phyloP scores from a whole-genome alignment of 2,888 invertebrate genomes.

The Phengaris alcon region DNA sequence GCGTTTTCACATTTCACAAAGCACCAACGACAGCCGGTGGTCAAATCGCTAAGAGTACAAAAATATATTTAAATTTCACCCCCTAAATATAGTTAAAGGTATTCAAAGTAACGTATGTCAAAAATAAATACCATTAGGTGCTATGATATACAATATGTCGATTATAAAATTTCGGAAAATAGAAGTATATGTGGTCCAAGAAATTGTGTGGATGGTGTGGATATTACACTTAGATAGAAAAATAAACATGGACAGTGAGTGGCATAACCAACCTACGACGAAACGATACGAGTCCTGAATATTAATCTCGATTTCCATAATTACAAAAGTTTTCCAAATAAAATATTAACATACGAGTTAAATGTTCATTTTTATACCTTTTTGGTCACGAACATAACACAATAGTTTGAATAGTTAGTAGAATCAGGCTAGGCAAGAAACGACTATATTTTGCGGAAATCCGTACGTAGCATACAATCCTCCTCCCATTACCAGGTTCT shows the following conservation, averaged over 20 bases:
- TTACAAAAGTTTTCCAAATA: no score
- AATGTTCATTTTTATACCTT: no score
- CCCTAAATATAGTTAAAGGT: constrained; percentile 8
- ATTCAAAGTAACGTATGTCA: neutral
- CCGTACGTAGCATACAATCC: no score
- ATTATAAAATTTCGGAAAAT: constrained; percentile 36
- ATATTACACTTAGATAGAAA: constrained; percentile 39
- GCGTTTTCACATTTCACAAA: constrained; percentile 49
- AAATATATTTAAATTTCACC: constrained; percentile 46
- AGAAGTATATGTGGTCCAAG: constrained; percentile 38
- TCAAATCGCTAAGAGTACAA: constrained; percentile 57
- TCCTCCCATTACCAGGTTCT: no score
- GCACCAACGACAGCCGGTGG: constrained; percentile 74
- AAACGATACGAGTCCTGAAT: neutral
- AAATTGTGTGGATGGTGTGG: constrained; percentile 35
- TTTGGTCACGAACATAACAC: no score
- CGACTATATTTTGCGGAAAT: no score
- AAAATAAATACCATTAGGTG: constrained; percentile 9
- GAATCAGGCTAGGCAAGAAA: no score
- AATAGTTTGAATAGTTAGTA: no score
- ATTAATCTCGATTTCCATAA: no score
- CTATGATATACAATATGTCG: constrained; percentile 10
- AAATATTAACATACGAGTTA: no score
- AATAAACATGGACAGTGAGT: constrained; percentile 36
- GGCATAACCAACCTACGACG: constrained; percentile 29